Conservation (phyloP, 2,888 invertebrate species). For the Antheraea assamensis region DNA sequence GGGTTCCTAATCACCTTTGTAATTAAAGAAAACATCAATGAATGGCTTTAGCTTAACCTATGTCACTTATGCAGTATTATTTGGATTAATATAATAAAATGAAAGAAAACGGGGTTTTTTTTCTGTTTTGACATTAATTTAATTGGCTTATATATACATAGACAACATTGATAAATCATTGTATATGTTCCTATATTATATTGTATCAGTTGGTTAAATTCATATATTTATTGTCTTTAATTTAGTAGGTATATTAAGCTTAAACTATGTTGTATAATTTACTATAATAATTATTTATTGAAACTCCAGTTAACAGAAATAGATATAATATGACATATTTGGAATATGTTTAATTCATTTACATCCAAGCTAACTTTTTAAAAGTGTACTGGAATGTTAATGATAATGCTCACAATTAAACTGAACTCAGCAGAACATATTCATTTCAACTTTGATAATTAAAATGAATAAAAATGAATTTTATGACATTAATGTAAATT, state of each 20-base stretch:
- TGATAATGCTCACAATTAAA: slow-evolving; percentile 1
- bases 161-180: slow-evolving; percentile 53
- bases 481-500: background rate
- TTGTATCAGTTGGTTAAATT: slow-evolving; percentile 24
- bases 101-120: background rate
- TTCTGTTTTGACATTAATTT: slow-evolving; percentile 41
- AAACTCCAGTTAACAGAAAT: background rate
- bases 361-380: background rate
- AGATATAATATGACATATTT: background rate
- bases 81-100: background rate
- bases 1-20: too few relatives aligned
- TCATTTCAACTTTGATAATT: background rate
- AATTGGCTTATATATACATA: slow-evolving; percentile 60
- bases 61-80: background rate
- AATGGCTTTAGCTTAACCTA: too few relatives aligned
- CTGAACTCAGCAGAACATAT: background rate
- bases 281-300: background rate
- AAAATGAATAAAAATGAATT: background rate
- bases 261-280: slow-evolving; percentile 8
- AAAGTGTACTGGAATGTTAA: slow-evolving; percentile 28
- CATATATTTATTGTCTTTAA: slow-evolving; percentile 67
- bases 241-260: slow-evolving; percentile 27
- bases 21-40: too few relatives aligned
- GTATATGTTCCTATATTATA: slow-evolving; percentile 31
- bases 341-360: slow-evolving; percentile 3